phyloP scores from a whole-genome alignment of 2,888 invertebrate genomes.

The Rhagonycha fulva region DNA sequence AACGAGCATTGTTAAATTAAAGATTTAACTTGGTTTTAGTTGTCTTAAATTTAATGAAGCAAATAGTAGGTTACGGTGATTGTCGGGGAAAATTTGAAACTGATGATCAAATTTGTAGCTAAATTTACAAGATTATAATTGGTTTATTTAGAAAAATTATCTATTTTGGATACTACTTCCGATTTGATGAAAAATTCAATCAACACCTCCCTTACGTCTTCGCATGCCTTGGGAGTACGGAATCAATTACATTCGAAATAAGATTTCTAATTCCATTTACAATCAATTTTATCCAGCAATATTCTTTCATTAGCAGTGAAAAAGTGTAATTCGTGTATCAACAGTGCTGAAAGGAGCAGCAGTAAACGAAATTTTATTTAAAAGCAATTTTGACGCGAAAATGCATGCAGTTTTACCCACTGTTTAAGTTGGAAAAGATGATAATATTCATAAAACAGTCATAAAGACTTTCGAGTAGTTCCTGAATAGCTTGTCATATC shows the following conservation, averaged over 20 bases:
- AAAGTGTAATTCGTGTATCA: background rate
- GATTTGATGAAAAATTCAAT: slow-evolving; percentile 29
- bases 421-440: slow-evolving; percentile 16
- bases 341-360: background rate
- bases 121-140: background rate
- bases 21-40: background rate
- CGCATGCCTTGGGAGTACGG: slow-evolving; percentile 21
- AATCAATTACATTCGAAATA: slow-evolving; percentile 29
- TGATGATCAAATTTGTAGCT: too few species aligned
- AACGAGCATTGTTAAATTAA: slow-evolving; percentile 1
- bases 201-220: slow-evolving; percentile 20
- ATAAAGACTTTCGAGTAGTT: slow-evolving; percentile 20
- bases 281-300: background rate
- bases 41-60: background rate
- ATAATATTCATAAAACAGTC: slow-evolving; percentile 22
- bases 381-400: slow-evolving; percentile 11
- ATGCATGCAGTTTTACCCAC: slow-evolving; percentile 12
- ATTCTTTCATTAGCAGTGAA: background rate
- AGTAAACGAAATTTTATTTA: slow-evolving; percentile 8
- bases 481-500: slow-evolving; percentile 22
- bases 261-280: slow-evolving; percentile 29
- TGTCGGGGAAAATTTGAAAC: background rate
- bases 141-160: background rate
- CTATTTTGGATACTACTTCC: background rate
- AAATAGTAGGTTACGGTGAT: background rate